Base-by-base conservation (phyloP, 2,797 vertebrate genomes). In the Pseudocheirus occidentalis region DNA sequence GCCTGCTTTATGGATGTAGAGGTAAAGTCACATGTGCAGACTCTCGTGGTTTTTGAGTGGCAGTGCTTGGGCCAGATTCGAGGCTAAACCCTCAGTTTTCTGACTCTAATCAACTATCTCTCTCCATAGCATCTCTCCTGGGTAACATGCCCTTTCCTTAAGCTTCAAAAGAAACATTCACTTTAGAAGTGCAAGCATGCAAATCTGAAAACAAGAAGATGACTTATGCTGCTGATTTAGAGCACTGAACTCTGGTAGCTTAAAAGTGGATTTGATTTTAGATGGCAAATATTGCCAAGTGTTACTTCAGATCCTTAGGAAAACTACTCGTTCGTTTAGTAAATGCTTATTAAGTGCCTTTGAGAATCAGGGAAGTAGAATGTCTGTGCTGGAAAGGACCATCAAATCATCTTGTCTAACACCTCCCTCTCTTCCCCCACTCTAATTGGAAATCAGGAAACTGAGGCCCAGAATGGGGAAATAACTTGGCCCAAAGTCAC, bases 261-360 rank as follows among this genome's bases (percentile, higher is more conserved):
- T 93, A 96, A 96, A 97, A 92, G 93, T 96, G 96, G 95, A 94
- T 97, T 94, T 94, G 53, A 96, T 95, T 98, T 97, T 95, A 92
- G 92, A 97, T 95, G 93, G 62, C 40, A 94, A 97, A 95, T 92
- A 95, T 59, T 46, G 95, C 95, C 90, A 59, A 55, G 50, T 97
- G 90, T 62, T 92, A 94, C 92, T 94, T 95, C 28, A 96, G 73
- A 55, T 96, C 95, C 97, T 94, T 96, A 87, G 21, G 73, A 87
- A 87, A 87, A 87, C 73, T 27, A 87, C 24, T 55, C 29, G 21
- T 29, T 90, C 29, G 0, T 90, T 90, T 46, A 53, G 54, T 90
- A 34, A 87, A 55, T 90, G 18, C 54, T 90, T 55, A 54, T 90
- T 90, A 55, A 90, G 90, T 90, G 90, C 53, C 34, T 16, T 55